Evolutionary conservation across 2,113 vertebrate genomes (phyloP).

Genomic region (Phyllostomus discolor): DNA sequence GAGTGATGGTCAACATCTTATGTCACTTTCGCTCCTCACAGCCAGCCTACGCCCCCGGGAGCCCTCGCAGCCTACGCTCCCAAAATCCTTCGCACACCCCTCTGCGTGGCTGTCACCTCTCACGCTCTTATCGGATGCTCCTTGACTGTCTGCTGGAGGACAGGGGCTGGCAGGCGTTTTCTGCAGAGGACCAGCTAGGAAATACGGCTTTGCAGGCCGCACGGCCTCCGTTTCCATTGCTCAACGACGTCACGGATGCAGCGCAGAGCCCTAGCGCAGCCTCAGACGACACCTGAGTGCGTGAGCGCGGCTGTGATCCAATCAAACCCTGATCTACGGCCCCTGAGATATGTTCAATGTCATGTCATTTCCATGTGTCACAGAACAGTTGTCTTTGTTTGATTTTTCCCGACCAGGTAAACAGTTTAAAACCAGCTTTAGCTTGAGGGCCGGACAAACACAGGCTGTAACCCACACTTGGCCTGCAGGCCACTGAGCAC

Average conservation of each 20-base stretch:
- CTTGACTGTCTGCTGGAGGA: neutral
- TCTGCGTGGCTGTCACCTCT: neutral
- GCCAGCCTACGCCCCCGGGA: neutral
- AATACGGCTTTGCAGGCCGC: neutral
- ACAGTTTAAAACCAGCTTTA: neutral
- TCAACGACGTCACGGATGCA: accelerated
- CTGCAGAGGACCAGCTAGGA: neutral
- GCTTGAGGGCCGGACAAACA: neutral
- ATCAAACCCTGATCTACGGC: neutral
- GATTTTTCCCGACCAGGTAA: neutral
- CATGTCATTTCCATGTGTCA: neutral
- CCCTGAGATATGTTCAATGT: neutral
- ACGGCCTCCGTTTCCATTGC: neutral
- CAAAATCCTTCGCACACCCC: too few species aligned
- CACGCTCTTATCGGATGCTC: accelerated
- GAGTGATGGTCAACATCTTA: neutral
- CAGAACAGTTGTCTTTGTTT: neutral
- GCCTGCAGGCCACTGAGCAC: accelerated
- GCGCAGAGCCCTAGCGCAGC: accelerated
- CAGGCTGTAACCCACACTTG: neutral
- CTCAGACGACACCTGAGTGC: neutral
- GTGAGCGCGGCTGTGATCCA: neutral
- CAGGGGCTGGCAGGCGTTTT: too few species aligned
- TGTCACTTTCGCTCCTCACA: neutral
- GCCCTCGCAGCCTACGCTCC: too few species aligned